Conservation (phyloP, 2,888 invertebrate genomes). For the Andrena trimmerana region DNA sequence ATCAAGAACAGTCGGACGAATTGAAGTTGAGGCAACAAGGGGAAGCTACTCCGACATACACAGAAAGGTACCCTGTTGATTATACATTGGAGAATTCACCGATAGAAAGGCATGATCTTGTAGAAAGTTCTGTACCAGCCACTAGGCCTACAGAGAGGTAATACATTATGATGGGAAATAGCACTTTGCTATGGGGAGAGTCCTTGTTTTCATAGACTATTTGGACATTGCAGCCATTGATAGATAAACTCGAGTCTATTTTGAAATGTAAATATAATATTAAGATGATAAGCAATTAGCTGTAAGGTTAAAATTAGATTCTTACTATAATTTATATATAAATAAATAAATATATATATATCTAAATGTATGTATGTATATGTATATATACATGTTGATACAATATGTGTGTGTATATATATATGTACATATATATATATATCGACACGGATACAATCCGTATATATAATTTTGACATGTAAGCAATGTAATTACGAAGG, state of each 20-base stretch:
- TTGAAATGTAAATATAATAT: conserved; percentile 80
- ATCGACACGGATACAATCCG: conserved; percentile 58
- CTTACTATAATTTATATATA: conserved; percentile 81
- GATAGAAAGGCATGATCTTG: conserved; percentile 83
- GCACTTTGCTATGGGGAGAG: conserved; percentile 41
- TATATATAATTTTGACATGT: conserved; percentile 66
- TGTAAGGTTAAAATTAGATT: conserved; percentile 78
- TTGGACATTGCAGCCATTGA: conserved; percentile 56
- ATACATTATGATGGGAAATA: conserved; percentile 69
- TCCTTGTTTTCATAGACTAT: conserved; percentile 62
- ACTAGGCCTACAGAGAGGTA: conserved; percentile 82
- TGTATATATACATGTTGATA: conserved; percentile 7
- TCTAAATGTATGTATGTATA: too few relatives aligned
- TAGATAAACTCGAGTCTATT: conserved; percentile 70
- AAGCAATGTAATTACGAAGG: conserved; percentile 74
- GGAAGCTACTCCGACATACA: conserved; percentile 82
- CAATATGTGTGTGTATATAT: conserved; percentile 47
- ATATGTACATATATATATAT: conserved; percentile 58
- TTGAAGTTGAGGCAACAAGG: conserved; percentile 77
- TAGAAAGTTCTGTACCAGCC: conserved; percentile 82
- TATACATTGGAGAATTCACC: conserved; percentile 81
- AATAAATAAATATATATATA: conserved; percentile 66
- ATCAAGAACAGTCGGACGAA: conserved; percentile 77
- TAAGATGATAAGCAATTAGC: conserved; percentile 76
- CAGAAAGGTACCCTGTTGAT: conserved; percentile 81